Conservation (phyloP, 2,888 invertebrate species). For the Amiota communis region DNA sequence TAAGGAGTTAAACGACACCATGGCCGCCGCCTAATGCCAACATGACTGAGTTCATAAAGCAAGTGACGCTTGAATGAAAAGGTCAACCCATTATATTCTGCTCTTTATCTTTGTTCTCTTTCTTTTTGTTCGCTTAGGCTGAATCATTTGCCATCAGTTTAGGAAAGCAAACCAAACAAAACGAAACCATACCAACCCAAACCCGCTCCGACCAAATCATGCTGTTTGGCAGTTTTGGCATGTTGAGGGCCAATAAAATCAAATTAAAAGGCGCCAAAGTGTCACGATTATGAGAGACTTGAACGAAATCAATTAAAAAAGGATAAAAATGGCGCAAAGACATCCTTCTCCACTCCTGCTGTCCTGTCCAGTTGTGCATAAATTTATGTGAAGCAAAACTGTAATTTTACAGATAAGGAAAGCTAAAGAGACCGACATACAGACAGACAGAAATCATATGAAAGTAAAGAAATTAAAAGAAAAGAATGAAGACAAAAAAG, state of each 20-base stretch:
- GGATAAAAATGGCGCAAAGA: not conserved
- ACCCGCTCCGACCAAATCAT: no score
- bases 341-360: not conserved
- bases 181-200: no score
- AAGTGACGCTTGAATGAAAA: not conserved
- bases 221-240: constrained; percentile 37
- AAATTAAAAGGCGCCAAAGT: constrained; percentile 68
- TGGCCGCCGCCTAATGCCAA: not conserved
- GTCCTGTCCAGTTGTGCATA: not conserved
- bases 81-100: not conserved
- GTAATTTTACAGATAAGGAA: not conserved
- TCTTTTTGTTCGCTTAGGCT: not conserved
- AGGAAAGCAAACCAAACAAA: no score
- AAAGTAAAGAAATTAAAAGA: not conserved
- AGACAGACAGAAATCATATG: no score
- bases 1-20: not conserved
- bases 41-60: constrained; percentile 8
- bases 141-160: not conserved
- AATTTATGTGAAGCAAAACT: constrained; percentile 1
- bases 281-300: constrained; percentile 62
- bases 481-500: not conserved
- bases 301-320: constrained; percentile 65
- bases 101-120: not conserved
- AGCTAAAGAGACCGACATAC: no score
- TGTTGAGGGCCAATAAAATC: constrained; percentile 62